Evolutionary conservation across 2,888 invertebrate genomes (phyloP), one percentile per base, ranked within the genome.

Genomic region (Metopia argyrocephala): DNA sequence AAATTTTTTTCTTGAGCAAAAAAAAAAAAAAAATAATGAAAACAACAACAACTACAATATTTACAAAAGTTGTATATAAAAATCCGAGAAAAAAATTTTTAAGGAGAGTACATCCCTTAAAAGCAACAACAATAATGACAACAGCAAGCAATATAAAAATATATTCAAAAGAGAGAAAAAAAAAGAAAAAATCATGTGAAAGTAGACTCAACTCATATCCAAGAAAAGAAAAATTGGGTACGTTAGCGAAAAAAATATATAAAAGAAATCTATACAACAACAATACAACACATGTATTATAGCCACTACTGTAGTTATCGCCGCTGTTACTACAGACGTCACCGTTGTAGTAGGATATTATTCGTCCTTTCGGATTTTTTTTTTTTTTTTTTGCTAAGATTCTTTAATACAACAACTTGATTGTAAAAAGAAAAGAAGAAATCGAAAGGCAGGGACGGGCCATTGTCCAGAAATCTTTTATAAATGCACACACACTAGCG

Each of bases 41-140:
- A 52, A 65, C 59, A 57, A 75, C 69, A 79, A 79, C 31, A 31
- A 31, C 31, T 12, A 38, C 38, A 38, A 4, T 4, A 38, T 38
- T 38, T 12, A 38, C n/a, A n/a, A n/a, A n/a, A n/a, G n/a, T n/a
- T 64, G 68, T 79, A 69, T 75, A 73, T 78, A 78, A 73, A 78
- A 78, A 78, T 78, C 66, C 52, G 70, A 75, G 75, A 61, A 59
- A 12, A n/a, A 69, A 79, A 64, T 59, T 56, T 66, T 65, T 75
- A 70, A 79, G 79, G 57, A 75, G 57, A 75, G 75, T 75, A 78
- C 79, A 79, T 79, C 79, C 79, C 79, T 79, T 79, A 75, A 75
- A 75, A 38, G 15, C 38, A 38, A 38, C 38, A 38, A 38, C 31
- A 31, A 12, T 0, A 31, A 38, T 38, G 38, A 38, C 38, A 38